Evolutionary conservation across 2,797 vertebrate genomes (phyloP).

Genomic region (Martes flavigula): DNA sequence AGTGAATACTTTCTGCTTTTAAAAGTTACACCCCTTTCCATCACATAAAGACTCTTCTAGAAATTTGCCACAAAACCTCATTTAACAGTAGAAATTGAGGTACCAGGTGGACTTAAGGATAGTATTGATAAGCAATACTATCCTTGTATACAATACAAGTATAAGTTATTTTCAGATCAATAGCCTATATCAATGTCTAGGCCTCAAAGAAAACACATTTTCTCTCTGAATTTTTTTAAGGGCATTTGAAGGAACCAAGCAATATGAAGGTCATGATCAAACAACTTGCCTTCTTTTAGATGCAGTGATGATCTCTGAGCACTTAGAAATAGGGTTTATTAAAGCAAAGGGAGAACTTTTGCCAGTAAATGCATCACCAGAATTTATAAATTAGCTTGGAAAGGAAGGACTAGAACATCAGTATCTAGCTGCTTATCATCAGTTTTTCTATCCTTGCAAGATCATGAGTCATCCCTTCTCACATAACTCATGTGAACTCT

Average conservation of each 20-base stretch:
- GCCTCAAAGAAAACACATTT: not conserved
- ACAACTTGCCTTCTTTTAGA: not conserved
- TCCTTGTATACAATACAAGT: too few species aligned
- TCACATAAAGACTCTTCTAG: conserved; percentile 12
- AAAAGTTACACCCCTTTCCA: not conserved
- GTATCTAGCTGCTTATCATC: not conserved
- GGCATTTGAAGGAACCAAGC: not conserved
- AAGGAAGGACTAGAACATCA: conserved; percentile 33
- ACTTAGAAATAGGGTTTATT: not conserved
- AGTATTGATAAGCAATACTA: not conserved
- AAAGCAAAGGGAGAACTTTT: not conserved
- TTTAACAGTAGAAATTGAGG: conserved; percentile 9
- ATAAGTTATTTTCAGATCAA: conserved; percentile 24
- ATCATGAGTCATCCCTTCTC: not conserved
- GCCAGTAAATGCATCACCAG: not conserved
- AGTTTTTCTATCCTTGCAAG: conserved; percentile 31
- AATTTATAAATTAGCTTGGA: conserved; percentile 18
- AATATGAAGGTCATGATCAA: not conserved
- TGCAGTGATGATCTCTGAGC: not conserved
- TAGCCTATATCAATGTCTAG: not conserved
- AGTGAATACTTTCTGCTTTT: not conserved
- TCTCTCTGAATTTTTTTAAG: conserved; percentile 2
- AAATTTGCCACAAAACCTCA: not conserved
- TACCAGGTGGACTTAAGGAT: not conserved
- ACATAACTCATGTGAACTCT: not conserved